Evolutionary conservation across 2,888 invertebrate genomes (phyloP), one percentile per base, ranked within the genome.

Genomic region (Lamellibrachia columna): DNA sequence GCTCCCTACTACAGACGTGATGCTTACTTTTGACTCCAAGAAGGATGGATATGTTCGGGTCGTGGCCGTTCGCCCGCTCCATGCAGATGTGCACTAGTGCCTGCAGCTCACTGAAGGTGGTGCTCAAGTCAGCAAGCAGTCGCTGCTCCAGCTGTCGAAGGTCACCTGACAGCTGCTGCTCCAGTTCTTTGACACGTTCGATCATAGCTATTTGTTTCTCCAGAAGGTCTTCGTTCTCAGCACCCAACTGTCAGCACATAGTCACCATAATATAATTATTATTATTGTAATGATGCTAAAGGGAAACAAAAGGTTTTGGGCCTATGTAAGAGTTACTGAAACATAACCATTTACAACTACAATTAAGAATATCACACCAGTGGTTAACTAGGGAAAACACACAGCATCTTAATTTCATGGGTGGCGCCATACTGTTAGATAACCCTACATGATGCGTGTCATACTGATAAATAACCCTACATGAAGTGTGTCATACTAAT

Each of bases 11-110:
- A 2, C 93, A 9, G 55, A 55, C 4, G 55, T 55, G 75, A 22
- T 15, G 22, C 95, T 94, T 92, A 96, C 96, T 94, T 94, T 94
- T 94, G 91, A 95, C 95, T 8, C 96, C 96, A 7, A 96, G 94
- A 90, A 96, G 94, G 52, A 95, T 93, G 7, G 96, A 95, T 92
- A 96, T 95, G 93, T 96, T 95, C 22, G 96, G 96, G 92, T 96
- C 95, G 93, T 96, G 94, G 53, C 96, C 96, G 40, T 95, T 94
- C 0, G 96, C 95, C 28, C 95, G 92, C 94, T 96, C 95, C 9
- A 95, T 94, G 94, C 95, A 95, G 91, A 96, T 95, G 93, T 96
- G 95, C 3, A 96, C 95, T 40, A 96, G 93, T 7, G 95, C 94
- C 94, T 95, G 95, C 53, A 96, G 94, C 93, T 96, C 95, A 4